Conservation (phyloP, 2,113 vertebrate genomes). For the Ctenodactylus gundi region DNA sequence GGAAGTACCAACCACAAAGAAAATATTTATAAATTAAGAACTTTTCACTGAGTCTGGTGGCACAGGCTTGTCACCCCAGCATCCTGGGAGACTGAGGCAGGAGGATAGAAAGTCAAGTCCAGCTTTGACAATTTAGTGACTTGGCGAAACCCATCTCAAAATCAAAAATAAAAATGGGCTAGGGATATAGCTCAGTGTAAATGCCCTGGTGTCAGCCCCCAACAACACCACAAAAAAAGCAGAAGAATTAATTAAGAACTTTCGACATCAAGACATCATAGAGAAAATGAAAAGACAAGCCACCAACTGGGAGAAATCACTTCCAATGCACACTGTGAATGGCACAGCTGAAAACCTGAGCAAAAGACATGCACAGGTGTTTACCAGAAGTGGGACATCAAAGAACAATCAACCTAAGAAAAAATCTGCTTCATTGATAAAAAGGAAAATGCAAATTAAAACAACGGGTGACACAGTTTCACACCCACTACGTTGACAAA, state of each 20-base stretch:
- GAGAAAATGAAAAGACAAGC: constrained; percentile 36
- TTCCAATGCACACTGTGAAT: background rate
- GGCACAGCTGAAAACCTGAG: background rate
- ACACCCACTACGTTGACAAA: background rate
- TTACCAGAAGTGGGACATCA: background rate
- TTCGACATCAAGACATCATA: background rate
- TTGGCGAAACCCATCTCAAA: background rate
- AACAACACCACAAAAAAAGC: background rate
- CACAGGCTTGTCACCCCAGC: background rate
- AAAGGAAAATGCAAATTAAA: constrained; percentile 10
- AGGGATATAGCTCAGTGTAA: background rate
- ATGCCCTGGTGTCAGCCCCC: background rate
- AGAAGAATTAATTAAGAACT: constrained; percentile 30
- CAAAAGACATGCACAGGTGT: background rate
- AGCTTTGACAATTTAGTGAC: background rate
- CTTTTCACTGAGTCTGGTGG: background rate
- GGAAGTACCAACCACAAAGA: background rate
- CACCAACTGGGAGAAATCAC: background rate
- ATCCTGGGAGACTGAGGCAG: background rate
- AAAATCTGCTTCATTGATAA: constrained; percentile 1
- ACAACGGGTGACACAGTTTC: background rate
- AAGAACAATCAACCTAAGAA: background rate
- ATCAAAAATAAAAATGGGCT: background rate
- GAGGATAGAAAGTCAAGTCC: background rate
- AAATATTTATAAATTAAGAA: constrained; percentile 44